phyloP scores from a whole-genome alignment of 2,797 vertebrate species.

The Sebastes flavidus region DNA sequence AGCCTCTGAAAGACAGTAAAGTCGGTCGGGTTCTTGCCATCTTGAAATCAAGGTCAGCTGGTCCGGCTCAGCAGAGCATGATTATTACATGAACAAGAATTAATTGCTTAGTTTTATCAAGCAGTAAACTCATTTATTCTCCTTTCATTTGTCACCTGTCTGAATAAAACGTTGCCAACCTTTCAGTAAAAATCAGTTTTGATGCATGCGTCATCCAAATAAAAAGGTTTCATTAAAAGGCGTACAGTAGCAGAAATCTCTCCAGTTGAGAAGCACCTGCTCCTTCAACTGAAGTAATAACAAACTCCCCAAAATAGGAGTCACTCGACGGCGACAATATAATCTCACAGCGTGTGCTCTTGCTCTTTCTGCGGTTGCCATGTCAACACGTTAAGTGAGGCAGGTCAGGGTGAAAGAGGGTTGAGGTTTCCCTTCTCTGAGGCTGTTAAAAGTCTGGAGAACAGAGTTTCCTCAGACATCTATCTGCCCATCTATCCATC shows the following conservation, averaged over 20 bases:
- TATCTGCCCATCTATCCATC: not conserved
- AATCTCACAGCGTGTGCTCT: constrained; percentile 8
- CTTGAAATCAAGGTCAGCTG: not conserved
- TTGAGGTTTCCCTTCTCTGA: not conserved
- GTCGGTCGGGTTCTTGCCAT: too few species aligned
- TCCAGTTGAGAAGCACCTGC: not conserved
- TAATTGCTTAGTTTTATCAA: not conserved
- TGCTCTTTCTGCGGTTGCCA: constrained; percentile 35
- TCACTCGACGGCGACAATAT: not conserved
- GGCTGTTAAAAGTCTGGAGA: constrained; percentile 7
- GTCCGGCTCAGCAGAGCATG: not conserved
- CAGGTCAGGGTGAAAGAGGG: constrained; percentile 8
- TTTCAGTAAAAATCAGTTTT: not conserved
- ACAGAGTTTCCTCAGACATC: not conserved
- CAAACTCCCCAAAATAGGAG: not conserved
- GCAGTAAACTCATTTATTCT: not conserved
- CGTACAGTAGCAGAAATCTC: not conserved
- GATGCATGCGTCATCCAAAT: not conserved
- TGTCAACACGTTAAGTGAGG: constrained; percentile 39
- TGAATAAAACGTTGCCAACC: not conserved
- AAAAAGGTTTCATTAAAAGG: not conserved
- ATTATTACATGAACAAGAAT: not conserved
- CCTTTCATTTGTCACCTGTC: not conserved
- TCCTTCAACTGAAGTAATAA: not conserved
- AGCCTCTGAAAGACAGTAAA: too few species aligned